Evolutionary conservation across 2,797 vertebrate genomes (phyloP), one percentile per base, ranked within the genome.

Genomic region (Enoplosus armatus): DNA sequence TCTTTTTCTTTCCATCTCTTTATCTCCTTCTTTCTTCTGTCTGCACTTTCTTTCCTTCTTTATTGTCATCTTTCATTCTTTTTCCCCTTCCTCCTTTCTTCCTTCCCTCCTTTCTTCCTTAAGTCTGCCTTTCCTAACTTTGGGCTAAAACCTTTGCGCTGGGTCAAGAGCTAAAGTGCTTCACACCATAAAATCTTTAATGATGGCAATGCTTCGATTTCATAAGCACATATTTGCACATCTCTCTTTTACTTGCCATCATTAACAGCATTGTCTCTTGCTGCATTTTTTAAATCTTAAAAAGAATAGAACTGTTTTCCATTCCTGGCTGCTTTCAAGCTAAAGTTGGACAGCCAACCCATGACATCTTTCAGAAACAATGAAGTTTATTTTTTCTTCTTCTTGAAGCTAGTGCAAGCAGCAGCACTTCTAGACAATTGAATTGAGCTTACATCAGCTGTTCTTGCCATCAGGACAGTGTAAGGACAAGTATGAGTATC

Each of bases 341-440:
- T 24, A 33, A 43, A 0, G 4, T 72, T 51, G 74, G 58, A 71
- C 58, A 87, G 72, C 59, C 31, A 43, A 80, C 56, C 62, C 63
- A 18, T 45, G 59, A 73, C 78, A 84, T 50, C 43, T 63, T 83
- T 90, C 56, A 61, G 62, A 69, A 87, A 73, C 47, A 77, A 79
- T 83, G 63, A 72, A 15, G 3, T 55, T 60, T 68, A 14, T 29
- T 37, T 62, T 37, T 37, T 51, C 27, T 71, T 39, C 56, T 14
- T 26, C 47, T 75, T 73, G 10, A 70, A 77, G 56, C 16, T 7
- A 31, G n/a, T 7, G 37, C 53, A 39, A 45, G 54, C 63, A 58
- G 54, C 39, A 50, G 75, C 43, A 68, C 43, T 70, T 74, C 6
- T 14, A 41, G 59, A 80, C 22, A 70, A 85, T 67, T 54, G 47